phyloP scores from a whole-genome alignment of 2,113 vertebrate genomes.

The Phodopus roborovskii region DNA sequence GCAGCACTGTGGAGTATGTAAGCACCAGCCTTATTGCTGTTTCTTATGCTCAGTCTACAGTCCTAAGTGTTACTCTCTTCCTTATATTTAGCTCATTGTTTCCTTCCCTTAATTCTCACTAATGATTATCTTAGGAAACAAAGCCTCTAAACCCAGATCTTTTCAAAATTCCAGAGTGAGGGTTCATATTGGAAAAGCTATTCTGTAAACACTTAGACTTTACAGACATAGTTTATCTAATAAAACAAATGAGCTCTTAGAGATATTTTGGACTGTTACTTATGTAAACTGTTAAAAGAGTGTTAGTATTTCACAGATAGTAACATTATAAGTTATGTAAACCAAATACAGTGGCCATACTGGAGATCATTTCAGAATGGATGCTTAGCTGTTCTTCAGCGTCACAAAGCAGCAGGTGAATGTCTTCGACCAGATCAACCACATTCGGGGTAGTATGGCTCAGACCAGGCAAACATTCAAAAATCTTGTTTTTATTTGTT shows the following conservation, averaged over 20 bases:
- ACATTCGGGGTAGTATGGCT: neutral
- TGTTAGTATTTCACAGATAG: constrained; percentile 74
- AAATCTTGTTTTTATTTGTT: constrained; percentile 48
- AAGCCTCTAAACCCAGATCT: constrained; percentile 5
- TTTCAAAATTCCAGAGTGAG: constrained; percentile 44
- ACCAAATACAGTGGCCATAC: constrained; percentile 63
- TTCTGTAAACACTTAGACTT: constrained; percentile 67
- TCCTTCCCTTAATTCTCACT: constrained; percentile 53
- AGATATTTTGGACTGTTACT: constrained; percentile 40
- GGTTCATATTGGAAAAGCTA: constrained; percentile 48
- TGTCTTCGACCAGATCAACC: no score
- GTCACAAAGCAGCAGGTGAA: constrained; percentile 37
- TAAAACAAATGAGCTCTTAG: neutral
- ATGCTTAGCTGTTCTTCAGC: constrained; percentile 56
- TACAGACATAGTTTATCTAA: constrained; percentile 3
- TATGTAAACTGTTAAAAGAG: constrained; percentile 32
- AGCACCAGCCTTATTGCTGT: constrained; percentile 59
- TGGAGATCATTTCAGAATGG: constrained; percentile 66
- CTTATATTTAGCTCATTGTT: constrained; percentile 53
- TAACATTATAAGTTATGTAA: constrained; percentile 66
- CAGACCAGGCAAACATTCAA: neutral
- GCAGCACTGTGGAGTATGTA: constrained; percentile 61
- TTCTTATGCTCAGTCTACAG: constrained; percentile 59
- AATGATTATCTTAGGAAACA: constrained; percentile 18
- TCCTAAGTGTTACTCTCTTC: constrained; percentile 59